phyloP scores from a whole-genome alignment of 64 coral and sea anemone species.

The Stylophora pistillata region DNA sequence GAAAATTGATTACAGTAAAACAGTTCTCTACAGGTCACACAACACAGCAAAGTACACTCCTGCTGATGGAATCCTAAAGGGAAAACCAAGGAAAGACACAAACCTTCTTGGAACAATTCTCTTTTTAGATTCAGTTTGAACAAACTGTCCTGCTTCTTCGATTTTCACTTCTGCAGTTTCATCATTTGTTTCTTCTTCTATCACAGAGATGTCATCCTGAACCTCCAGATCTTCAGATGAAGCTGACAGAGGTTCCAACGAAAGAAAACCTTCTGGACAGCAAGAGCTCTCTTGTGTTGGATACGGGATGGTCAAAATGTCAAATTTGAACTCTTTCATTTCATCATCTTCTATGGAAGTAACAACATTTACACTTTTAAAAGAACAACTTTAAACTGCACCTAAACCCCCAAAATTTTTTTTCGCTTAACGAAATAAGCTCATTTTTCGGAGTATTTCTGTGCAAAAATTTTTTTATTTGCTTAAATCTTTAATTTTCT shows the following conservation, averaged over 20 bases:
- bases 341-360: background rate
- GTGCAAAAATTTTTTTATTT: too few relatives aligned
- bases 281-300: background rate
- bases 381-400: too few relatives aligned
- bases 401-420: too few relatives aligned
- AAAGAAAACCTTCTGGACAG: background rate
- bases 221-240: background rate
- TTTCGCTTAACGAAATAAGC: too few relatives aligned
- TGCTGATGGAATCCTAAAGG: background rate
- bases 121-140: background rate
- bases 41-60: background rate
- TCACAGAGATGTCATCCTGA: background rate
- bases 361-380: background rate
- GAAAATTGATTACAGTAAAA: background rate
- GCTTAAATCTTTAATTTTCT: too few relatives aligned
- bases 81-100: background rate
- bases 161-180: background rate
- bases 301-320: background rate
- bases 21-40: background rate
- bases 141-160: background rate
- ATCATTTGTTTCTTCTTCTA: background rate
- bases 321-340: background rate
- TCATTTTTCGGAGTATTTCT: too few relatives aligned
- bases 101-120: constrained; percentile 2
- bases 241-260: background rate